These are phyloP conservation scores for Aporophyla nigra DNA, from an alignment of 2,888 invertebrate genomes.

Conservation along the genomic window DNA sequence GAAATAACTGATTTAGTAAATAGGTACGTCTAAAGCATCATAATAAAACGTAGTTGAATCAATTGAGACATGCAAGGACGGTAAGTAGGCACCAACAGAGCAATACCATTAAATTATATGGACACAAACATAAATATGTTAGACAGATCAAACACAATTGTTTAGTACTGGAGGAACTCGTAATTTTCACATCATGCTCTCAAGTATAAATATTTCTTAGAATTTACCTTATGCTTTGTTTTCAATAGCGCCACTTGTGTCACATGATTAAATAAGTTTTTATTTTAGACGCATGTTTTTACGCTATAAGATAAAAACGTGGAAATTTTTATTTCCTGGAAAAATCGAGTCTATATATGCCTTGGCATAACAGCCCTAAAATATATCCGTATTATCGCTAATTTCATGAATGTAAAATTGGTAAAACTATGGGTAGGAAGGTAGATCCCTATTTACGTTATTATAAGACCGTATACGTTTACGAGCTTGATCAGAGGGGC, in stretches of 20 bases:
- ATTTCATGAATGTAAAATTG: neutral
- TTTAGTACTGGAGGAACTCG: constrained; percentile 56
- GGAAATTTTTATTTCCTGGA: neutral
- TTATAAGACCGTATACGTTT: neutral
- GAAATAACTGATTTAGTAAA: neutral
- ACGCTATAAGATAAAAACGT: neutral
- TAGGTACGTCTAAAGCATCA: neutral
- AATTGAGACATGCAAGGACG: constrained; percentile 53
- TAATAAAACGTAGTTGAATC: constrained; percentile 44
- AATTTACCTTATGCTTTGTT: constrained; percentile 23
- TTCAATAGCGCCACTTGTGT: constrained; percentile 9
- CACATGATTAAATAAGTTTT: neutral
- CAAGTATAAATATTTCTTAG: constrained; percentile 18
- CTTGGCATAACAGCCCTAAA: neutral
- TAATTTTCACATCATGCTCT: constrained; percentile 43
- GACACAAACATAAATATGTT: constrained; percentile 54
- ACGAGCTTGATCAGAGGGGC: neutral
- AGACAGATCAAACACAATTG: constrained; percentile 53
- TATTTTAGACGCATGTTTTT: neutral
- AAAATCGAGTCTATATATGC: neutral
- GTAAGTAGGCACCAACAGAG: constrained; percentile 45
- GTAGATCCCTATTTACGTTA: neutral
- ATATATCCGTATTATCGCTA: neutral
- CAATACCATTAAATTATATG: constrained; percentile 56
- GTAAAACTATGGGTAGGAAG: neutral